Percentiles rank a stretch among this genome's conserved stretches.
Evolutionary conservation across 2,797 vertebrate genomes (phyloP).

Genomic region (Gallinago nigripennis): DNA sequence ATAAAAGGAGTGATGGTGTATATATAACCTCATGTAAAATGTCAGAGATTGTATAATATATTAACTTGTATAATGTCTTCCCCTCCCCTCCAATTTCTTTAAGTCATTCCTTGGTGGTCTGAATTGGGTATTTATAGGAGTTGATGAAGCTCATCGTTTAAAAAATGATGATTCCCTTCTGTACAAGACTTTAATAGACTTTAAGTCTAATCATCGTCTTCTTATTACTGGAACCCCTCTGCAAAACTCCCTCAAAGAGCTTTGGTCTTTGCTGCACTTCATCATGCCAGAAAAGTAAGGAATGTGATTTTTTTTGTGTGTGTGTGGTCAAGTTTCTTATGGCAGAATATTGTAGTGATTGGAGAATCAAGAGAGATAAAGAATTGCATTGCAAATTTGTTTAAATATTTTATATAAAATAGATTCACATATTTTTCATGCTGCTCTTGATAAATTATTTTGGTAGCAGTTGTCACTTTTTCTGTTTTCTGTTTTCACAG

Average conservation of each 20-base stretch:
- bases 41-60: not conserved
- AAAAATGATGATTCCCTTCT: constrained; percentile 98
- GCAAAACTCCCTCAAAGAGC: constrained; percentile 98
- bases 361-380: not conserved
- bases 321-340: not conserved
- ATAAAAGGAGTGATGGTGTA: not conserved
- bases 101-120: constrained; percentile 95
- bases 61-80: not conserved
- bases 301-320: not conserved
- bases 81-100: constrained; percentile 21
- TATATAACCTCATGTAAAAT: not conserved
- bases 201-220: constrained; percentile 96
- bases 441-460: not conserved
- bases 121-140: constrained; percentile 95
- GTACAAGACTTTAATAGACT: constrained; percentile 98
- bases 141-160: constrained; percentile 96
- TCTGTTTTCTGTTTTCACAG: constrained; percentile 10
- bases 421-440: not conserved
- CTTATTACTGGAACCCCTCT: constrained; percentile 97
- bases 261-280: constrained; percentile 98
- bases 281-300: constrained; percentile 99
- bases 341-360: not conserved
- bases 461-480: not conserved
- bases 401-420: not conserved
- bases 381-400: not conserved